Base-by-base conservation (phyloP, 2,797 vertebrate species). In the Enteromius treurensis region DNA sequence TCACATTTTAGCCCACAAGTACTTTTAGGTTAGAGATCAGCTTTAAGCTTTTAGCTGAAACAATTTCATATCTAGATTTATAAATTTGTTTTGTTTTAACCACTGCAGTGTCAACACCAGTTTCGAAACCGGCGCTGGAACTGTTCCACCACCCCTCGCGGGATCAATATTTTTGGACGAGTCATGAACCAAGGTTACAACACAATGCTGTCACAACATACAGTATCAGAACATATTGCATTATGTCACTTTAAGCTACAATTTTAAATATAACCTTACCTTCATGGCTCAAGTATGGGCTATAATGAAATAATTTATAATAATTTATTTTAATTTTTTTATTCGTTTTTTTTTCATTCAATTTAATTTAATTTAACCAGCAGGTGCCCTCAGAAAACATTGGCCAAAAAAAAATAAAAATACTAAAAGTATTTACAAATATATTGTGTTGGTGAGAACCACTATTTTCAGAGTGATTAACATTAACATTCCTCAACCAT, bases 91-190 rank as follows among this genome's bases (percentile, higher is more conserved):
- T 19, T 17, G 29, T 79, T 71, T 71, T 70, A n/a, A 67, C 79
- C 60, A 15, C 58, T 11, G 40, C 85, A 96, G 93, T 95, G 95
- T 83, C 95, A 96, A 89, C 93, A 94, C 85, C 95, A 96, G 91
- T 95, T 95, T 87, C 92, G 92, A 83, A 94, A 95, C 80, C 87
- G 79, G 21, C 81, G 85, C 4, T 96, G 95, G 95, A 96, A 95
- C 87, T 96, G 96, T 87, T 96, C 95, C 84, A 95, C 91, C 23
- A 92, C 95, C 70, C 92, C 93, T 82, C 94, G 95, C 84, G 95
- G 93, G 45, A 92, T 96, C 91, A 96, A 95, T 47, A 89, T 93
- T 58, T 96, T 96, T 0, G 90, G 94, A 86, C 92, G 94, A 89
- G 93, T 94, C 17, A 89, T 94, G 94, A 94, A 92, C 83, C 95